phyloP scores from a whole-genome alignment of 1,140 invertebrate genomes.

The Heliconius congener region DNA sequence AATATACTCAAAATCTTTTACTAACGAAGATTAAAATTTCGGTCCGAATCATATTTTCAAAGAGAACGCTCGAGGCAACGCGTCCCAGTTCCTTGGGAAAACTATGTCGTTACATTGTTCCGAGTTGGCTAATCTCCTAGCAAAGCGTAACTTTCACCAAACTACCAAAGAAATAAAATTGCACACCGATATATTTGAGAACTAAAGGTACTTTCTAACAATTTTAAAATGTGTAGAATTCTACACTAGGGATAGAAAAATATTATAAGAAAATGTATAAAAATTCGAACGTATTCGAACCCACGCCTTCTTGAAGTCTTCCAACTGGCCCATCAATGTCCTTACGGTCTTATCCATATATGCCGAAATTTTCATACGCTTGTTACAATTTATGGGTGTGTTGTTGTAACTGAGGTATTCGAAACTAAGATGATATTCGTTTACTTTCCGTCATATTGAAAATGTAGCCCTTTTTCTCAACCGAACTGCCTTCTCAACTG shows the following conservation, averaged over 20 bases:
- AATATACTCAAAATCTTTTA: background rate
- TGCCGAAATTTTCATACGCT: no score
- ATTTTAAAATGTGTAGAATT: no score
- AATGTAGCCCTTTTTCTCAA: no score
- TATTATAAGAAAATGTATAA: background rate
- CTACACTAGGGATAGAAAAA: no score
- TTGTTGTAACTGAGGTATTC: no score
- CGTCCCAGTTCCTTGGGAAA: conserved; percentile 4
- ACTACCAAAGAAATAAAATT: background rate
- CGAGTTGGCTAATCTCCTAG: background rate
- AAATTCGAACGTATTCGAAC: background rate
- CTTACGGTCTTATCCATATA: no score
- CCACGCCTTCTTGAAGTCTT: background rate
- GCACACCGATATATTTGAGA: background rate
- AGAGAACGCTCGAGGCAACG: background rate
- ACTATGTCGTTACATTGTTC: conserved; percentile 6
- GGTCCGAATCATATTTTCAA: background rate
- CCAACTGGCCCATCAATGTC: no score
- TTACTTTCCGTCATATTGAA: no score
- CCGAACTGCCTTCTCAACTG: no score
- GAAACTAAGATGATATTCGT: no score
- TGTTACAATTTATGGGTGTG: no score
- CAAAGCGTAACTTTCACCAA: conserved; percentile 3
- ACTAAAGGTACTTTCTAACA: no score
- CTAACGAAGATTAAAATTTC: conserved; percentile 7